phyloP scores from a whole-genome alignment of 2,888 invertebrate species.

The Mythimna impura region DNA sequence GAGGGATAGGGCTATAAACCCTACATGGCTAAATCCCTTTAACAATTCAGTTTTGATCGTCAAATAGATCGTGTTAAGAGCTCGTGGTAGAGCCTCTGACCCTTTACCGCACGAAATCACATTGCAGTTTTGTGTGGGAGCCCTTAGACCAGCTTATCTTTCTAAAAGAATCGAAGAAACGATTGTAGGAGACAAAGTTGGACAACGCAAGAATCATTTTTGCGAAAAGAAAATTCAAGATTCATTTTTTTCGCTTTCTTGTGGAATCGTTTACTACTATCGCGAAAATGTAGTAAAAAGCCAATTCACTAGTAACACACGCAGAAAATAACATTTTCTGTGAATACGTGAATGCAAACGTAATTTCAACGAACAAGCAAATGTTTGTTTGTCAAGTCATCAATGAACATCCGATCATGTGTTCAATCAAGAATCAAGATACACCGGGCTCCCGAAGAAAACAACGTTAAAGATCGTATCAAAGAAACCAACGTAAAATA shows the following conservation, averaged over 20 bases:
- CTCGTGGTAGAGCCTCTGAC: no score
- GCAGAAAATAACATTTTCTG: slow-evolving; percentile 25
- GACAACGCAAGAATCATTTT: background rate
- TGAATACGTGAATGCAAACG: slow-evolving; percentile 42
- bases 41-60: no score
- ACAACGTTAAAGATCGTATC: slow-evolving; percentile 59
- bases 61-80: no score
- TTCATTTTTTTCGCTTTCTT: background rate
- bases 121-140: no score
- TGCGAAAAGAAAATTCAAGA: slow-evolving; percentile 6
- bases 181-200: background rate
- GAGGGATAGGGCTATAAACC: no score
- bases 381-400: slow-evolving; percentile 53
- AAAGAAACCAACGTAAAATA: slow-evolving; percentile 63
- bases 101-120: no score
- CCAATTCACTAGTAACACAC: slow-evolving; percentile 17
- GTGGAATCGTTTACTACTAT: slow-evolving; percentile 6
- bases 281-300: slow-evolving; percentile 17
- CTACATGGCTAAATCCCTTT: no score
- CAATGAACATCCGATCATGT: slow-evolving; percentile 56
- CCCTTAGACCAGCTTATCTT: slow-evolving; percentile 7
- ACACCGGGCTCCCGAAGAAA: slow-evolving; percentile 35
- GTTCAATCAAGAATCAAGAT: slow-evolving; percentile 49
- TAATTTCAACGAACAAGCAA: slow-evolving; percentile 38
- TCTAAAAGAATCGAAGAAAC: slow-evolving; percentile 7